Base-by-base conservation (phyloP, 2,888 invertebrate species). In the Agrenia bidenticulata region DNA sequence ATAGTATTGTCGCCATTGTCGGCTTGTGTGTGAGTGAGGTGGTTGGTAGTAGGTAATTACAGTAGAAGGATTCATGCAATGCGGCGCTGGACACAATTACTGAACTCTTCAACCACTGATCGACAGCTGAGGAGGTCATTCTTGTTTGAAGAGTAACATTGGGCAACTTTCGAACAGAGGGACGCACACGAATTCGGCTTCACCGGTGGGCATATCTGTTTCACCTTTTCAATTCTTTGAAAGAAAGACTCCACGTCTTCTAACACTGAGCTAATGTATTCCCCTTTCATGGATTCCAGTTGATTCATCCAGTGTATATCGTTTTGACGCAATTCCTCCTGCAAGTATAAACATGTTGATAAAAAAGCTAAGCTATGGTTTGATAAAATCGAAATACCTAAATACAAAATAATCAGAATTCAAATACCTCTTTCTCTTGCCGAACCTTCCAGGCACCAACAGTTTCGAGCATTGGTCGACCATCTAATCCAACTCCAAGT, bases 381-480 rank as follows among this genome's bases (percentile, higher is more conserved):
- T n/a, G n/a, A n/a, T n/a, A n/a, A n/a, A n/a, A n/a, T n/a, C n/a
- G 32, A 32, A 32, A 7, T 45, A 45, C 5, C n/a, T 45, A n/a
- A 19, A 5, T 17, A 45, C 19, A 19, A 19, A 19, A 45, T 9
- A 45, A 45, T 19, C 9, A 45, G 4, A 45, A 45, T 17, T 45
- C 4, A 4, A 17, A 5, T 45, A 45, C 45, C 5, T 61, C 24
- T 15, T 42, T 54, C 41, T 61, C 61, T 42, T 41, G 15, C 4
- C 61, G 61, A 26, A 54, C 54, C 54, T 61, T 37, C 2, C 26
- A 9, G n/a, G 61, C 61, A 41, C 39, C 26, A n/a, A 61, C 37
- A 1, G 61, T 61, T 41, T 61, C 61, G 41, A 61, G 37, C 5
- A 42, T 26, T 11, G 54, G 61, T 5, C 32, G 11, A 41, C 61